Percentiles rank a stretch among this genome's conserved stretches.
phyloP scores from a whole-genome alignment of 2,797 vertebrate genomes.

The Alfaro cultratus region DNA sequence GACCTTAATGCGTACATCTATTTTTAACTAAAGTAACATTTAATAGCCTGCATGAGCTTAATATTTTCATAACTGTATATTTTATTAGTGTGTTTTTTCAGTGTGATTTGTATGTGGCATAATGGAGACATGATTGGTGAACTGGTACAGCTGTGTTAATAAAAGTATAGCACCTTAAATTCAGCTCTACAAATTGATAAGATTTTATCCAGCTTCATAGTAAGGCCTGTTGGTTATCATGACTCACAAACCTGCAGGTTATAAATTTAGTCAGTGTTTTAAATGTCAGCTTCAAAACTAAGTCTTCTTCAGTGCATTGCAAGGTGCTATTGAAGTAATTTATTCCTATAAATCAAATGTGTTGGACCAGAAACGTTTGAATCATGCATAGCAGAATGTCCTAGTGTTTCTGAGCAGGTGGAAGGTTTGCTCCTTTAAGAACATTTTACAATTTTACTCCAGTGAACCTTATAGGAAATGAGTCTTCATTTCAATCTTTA shows the following conservation, averaged over 20 bases:
- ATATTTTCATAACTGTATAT: neutral
- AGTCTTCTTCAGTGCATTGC: neutral
- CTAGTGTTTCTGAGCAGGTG: neutral
- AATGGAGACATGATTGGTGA: neutral
- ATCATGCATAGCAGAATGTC: neutral
- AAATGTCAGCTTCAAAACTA: neutral
- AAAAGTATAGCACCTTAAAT: neutral
- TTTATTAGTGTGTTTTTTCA: neutral
- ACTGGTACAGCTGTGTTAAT: neutral
- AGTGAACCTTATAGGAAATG: neutral
- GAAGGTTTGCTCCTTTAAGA: neutral
- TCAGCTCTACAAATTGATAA: neutral
- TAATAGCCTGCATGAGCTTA: neutral
- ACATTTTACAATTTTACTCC: neutral
- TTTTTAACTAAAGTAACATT: neutral
- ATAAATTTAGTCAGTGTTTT: neutral
- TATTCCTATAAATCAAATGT: neutral
- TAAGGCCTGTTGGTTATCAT: neutral
- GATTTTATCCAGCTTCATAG: neutral
- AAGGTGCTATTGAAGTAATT: neutral
- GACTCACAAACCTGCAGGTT: neutral
- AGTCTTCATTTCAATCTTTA: neutral
- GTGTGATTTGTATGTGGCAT: neutral
- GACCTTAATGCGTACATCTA: neutral
- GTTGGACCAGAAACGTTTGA: neutral